Conservation (phyloP, 2,113 vertebrate genomes). For the Crotophaga sulcirostris region DNA sequence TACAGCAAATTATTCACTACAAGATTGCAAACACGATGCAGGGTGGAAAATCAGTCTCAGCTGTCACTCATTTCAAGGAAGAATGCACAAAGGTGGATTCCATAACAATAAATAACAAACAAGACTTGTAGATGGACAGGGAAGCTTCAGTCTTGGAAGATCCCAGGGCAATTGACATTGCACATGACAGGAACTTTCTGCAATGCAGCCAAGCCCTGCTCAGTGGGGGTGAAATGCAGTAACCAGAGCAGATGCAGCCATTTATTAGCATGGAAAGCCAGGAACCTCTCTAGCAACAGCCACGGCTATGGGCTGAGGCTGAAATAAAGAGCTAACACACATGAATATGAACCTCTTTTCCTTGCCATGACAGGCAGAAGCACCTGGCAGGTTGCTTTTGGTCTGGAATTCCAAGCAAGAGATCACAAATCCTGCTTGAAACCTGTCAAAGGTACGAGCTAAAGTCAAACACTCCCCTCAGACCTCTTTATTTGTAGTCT, state of each 20-base stretch:
- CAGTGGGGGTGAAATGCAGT: neutral
- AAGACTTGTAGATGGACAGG: neutral
- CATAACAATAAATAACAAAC: constrained; percentile 17
- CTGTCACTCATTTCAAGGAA: neutral
- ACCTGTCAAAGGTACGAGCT: neutral
- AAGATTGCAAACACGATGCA: neutral
- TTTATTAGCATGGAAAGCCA: neutral
- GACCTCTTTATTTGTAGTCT: neutral
- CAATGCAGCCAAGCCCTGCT: neutral
- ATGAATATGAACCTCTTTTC: neutral
- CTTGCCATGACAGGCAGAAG: neutral
- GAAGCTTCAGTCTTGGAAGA: neutral
- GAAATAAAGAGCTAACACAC: neutral
- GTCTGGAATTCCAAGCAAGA: neutral
- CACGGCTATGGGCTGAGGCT: accelerated
- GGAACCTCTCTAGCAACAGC: neutral
- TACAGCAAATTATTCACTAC: neutral
- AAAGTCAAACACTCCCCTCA: neutral
- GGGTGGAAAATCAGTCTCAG: neutral
- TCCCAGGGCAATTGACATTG: neutral
- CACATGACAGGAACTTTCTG: neutral
- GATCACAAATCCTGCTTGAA: neutral
- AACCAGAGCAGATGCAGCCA: neutral
- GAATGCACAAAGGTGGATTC: neutral
- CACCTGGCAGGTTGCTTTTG: neutral